These are phyloP conservation scores for Caenorhabditis briggsae DNA, from an alignment of 1,140 invertebrate species.

Conservation along the genomic window DNA sequence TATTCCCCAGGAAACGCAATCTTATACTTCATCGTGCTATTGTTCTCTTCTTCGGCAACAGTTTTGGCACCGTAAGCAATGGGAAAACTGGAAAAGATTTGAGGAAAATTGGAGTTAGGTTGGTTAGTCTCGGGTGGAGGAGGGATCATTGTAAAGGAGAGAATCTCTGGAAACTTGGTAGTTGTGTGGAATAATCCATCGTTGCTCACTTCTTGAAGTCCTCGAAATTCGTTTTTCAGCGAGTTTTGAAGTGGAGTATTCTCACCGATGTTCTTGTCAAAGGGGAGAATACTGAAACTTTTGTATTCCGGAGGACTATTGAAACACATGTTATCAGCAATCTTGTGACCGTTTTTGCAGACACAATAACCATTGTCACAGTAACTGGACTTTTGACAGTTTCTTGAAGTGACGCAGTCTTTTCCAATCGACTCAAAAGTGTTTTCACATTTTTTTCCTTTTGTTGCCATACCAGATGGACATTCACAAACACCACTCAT, in stretches of 20 bases:
- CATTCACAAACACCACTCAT: conserved; percentile 76
- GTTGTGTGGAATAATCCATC: conserved; percentile 24
- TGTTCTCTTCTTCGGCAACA: conserved; percentile 37
- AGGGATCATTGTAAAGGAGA: conserved; percentile 39
- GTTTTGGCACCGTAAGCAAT: conserved; percentile 38
- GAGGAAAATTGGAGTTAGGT: conserved; percentile 34
- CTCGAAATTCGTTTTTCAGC: conserved; percentile 20
- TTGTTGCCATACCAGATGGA: conserved; percentile 72
- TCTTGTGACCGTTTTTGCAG: conserved; percentile 69
- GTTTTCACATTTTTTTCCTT: conserved; percentile 61
- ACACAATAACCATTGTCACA: conserved; percentile 77
- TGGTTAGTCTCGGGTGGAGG: conserved; percentile 23
- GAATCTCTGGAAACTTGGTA: conserved; percentile 14
- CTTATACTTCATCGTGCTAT: conserved; percentile 50
- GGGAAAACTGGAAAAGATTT: conserved; percentile 31
- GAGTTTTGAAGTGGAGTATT: conserved; percentile 30
- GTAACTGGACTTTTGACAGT: conserved; percentile 73
- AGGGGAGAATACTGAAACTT: conserved; percentile 45
- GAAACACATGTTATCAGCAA: conserved; percentile 67
- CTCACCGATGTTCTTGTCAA: conserved; percentile 27
- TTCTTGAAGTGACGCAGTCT: conserved; percentile 65
- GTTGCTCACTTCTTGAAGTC: conserved; percentile 10
- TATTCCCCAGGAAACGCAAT: conserved; percentile 68
- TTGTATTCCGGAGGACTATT: conserved; percentile 51
- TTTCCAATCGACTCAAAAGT: conserved; percentile 62